phyloP scores from a whole-genome alignment of 2,113 vertebrate genomes.

The Leptodactylus fuscus region DNA sequence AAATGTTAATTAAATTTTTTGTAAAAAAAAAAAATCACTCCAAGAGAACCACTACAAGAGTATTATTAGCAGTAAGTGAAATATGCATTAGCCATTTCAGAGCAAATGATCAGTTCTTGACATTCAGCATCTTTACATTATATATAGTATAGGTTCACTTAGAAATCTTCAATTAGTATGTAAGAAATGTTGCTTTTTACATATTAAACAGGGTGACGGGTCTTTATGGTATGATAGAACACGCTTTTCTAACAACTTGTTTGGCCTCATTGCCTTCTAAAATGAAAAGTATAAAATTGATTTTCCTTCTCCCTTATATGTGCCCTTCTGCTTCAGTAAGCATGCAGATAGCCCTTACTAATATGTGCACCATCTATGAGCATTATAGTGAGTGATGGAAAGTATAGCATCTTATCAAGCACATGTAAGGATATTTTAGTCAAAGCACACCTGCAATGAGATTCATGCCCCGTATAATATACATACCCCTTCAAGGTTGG shows the following conservation, averaged over 20 bases:
- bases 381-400: conserved; percentile 22
- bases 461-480: no score
- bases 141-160: conserved; percentile 36
- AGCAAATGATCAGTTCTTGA: conserved; percentile 60
- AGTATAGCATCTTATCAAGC: not conserved
- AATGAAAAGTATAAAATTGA: conserved; percentile 46
- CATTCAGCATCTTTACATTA: conserved; percentile 47
- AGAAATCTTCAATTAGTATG: conserved; percentile 59
- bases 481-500: not conserved
- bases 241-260: conserved; percentile 33
- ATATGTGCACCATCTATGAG: conserved; percentile 29
- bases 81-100: conserved; percentile 47
- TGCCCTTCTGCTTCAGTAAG: conserved; percentile 18
- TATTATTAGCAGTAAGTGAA: conserved; percentile 54
- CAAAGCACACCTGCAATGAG: not conserved
- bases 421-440: conserved; percentile 5
- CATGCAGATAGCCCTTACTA: conserved; percentile 13
- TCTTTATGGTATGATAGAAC: conserved; percentile 33
- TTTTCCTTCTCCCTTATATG: conserved; percentile 8
- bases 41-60: conserved; percentile 41
- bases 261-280: conserved; percentile 53
- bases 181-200: conserved; percentile 61
- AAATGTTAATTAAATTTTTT: conserved; percentile 67
- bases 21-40: conserved; percentile 20
- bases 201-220: conserved; percentile 53